Evolutionary conservation across 2,797 vertebrate species (phyloP), one percentile per base, ranked within the genome.

Genomic region (Neostethus bicornis): DNA sequence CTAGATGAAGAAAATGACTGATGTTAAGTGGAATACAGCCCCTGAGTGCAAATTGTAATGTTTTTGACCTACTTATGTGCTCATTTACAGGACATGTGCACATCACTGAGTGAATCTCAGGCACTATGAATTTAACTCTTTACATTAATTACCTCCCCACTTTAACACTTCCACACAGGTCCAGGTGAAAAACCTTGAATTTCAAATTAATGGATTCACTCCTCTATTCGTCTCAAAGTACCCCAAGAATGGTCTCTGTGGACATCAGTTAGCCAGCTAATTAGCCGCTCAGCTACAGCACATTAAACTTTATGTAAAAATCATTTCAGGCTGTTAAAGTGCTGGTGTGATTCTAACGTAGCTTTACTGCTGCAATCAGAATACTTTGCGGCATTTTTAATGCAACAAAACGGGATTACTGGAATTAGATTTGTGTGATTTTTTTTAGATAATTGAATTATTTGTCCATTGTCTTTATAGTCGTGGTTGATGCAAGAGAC

Each of bases 1-100:
- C 39, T 51, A 54, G 44, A 80, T 79, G 53, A 78, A 51, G 56
- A 67, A 76, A 83, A 75, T 48, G 47, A 66, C 57, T 78, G 71
- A 67, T 52, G 75, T 66, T 64, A 77, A 61, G 64, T 55, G 66
- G 51, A 69, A 57, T 26, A 21, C 43, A 51, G 51, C 62, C 65
- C 73, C 57, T 23, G 37, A 73, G 64, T 16, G 7, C 44, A 80
- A 67, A 61, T 65, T 34, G 51, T 3, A 45, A 61, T 31, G 50
- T 45, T 74, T 62, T 67, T 66, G 67, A 76, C 63, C 72, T 69
- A 66, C 61, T 81, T 71, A 52, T 63, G 58, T 70, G 64, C 67
- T 76, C 51, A 34, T 79, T 81, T 47, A 45, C 55, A 49, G 54
- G 53, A 70, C 43, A 49, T 42, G 56, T 66, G 19, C 49, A 57